A percentile compares a stretch with the other conserved stretches of the same genome.
Conservation (phyloP, 2,888 invertebrate species). For the Ischnus inquisitorius region DNA sequence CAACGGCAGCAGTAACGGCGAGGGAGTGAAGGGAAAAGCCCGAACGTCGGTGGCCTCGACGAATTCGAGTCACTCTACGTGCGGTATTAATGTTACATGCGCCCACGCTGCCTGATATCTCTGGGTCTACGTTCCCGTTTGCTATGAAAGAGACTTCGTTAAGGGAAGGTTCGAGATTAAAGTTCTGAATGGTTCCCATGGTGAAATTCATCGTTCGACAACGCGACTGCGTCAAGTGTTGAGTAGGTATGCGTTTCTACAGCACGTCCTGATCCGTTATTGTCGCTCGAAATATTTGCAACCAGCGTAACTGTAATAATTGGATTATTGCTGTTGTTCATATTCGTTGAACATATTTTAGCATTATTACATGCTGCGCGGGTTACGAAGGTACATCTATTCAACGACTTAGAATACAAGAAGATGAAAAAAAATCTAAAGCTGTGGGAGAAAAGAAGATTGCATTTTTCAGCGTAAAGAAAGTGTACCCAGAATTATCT, state of each 20-base stretch:
- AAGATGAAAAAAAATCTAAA: too few relatives aligned
- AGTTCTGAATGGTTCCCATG: slow-evolving; percentile 24
- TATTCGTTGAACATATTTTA: background rate
- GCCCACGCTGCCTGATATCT: slow-evolving; percentile 25
- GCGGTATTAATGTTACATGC: slow-evolving; percentile 4
- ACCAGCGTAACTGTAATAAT: background rate
- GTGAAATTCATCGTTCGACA: slow-evolving; percentile 36
- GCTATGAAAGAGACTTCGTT: background rate
- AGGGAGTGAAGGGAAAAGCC: slow-evolving; percentile 44
- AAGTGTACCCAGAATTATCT: too few relatives aligned
- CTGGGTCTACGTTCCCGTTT: slow-evolving; percentile 8
- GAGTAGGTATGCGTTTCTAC: background rate
- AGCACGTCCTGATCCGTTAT: too few relatives aligned
- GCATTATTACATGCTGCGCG: background rate
- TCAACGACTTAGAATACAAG: too few relatives aligned
- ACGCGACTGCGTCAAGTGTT: slow-evolving; percentile 7
- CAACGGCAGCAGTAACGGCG: slow-evolving; percentile 34
- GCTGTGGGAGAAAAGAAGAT: too few relatives aligned
- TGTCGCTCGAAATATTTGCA: too few relatives aligned
- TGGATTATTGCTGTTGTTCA: background rate
- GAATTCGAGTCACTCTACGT: slow-evolving; percentile 36
- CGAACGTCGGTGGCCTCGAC: slow-evolving; percentile 42
- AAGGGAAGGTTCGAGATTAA: slow-evolving; percentile 25
- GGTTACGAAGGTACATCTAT: background rate
- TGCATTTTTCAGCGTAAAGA: too few relatives aligned